Evolutionary conservation across 2,888 invertebrate genomes (phyloP), one percentile per base, ranked within the genome.

Genomic region (Rotaria magnacalcarata): DNA sequence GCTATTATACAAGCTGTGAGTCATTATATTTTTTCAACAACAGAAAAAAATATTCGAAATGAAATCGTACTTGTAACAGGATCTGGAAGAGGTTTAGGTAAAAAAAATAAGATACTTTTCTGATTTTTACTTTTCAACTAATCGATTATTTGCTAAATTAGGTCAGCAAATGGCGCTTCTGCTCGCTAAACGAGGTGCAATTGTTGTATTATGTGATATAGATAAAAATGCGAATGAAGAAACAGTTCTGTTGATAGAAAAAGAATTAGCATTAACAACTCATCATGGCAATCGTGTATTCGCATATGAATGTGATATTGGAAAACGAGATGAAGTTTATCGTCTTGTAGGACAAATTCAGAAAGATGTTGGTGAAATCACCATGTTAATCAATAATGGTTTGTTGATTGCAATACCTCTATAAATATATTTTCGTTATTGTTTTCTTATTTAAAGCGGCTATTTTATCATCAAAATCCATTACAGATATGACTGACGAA

Each of bases 11-110:
- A 75, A 75, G 75, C 85, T 16, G 75, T 86, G 6, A 75, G 75
- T 56, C 85, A 86, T 58, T 85, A 85, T 50, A 24, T 86, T n/a
- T 86, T 86, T 84, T 85, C 85, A 58, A 85, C 80, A 47, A 85
- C 86, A 27, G 86, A 86, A 75, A 86, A 86, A 75, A 85, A 86
- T 86, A 56, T 86, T 56, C 74, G 86, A 50, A 86, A 86, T 58
- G 86, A 86, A 85, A 86, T 86, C 54, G 86, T 86, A 41, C 85
- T 86, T 56, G 85, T 86, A 16, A 86, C 86, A 21, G 86, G 86
- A 11, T 85, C 86, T 34, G 86, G 80, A 52, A 75, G 60, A 85
- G 86, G 86, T 75, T 56, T 86, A 56, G 86, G 86, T 86, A 85
- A 50, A 16, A 11, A n/a, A 24, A 67, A 85, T 21, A 50, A 19